Evolutionary conservation across 1,140 invertebrate species (phyloP).

Genomic region (Ceratosolen solmsi): DNA sequence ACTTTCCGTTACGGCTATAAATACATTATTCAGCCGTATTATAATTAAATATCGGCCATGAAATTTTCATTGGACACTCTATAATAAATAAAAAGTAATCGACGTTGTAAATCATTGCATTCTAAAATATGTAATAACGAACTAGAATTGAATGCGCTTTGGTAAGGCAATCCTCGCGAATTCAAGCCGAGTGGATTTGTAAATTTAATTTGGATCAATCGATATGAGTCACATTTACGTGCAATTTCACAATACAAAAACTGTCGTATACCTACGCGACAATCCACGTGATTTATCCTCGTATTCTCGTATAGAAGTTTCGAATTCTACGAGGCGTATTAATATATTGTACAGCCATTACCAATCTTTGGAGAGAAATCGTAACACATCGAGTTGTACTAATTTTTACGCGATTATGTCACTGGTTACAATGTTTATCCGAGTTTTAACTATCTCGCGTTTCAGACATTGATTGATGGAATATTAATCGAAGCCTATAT

Average conservation of each 20-base stretch:
- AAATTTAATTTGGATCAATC: slow-evolving; percentile 29
- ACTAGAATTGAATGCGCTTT: too few relatives aligned
- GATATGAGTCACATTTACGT: neutral
- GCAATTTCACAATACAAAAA: slow-evolving; percentile 20
- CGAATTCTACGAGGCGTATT: slow-evolving; percentile 3
- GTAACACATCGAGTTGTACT: neutral
- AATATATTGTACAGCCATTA: neutral
- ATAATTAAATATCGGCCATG: too few relatives aligned
- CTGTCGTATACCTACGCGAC: slow-evolving; percentile 24
- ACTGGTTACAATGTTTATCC: neutral
- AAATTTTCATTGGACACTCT: too few relatives aligned
- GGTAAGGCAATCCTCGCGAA: too few relatives aligned
- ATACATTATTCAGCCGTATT: too few relatives aligned
- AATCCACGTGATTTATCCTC: slow-evolving; percentile 40
- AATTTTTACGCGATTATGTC: slow-evolving; percentile 36
- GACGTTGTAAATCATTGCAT: too few relatives aligned
- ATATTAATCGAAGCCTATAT: too few relatives aligned
- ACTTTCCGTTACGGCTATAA: too few relatives aligned
- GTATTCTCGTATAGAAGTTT: neutral
- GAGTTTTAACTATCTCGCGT: neutral
- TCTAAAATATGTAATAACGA: too few relatives aligned
- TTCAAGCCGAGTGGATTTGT: too few relatives aligned
- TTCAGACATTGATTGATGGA: slow-evolving; percentile 4
- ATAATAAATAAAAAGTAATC: too few relatives aligned
- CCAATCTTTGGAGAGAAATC: slow-evolving; percentile 10